These are phyloP conservation scores for Eriocheir sinensis DNA, from an alignment of 1,140 invertebrate species.

Conservation along the genomic window DNA sequence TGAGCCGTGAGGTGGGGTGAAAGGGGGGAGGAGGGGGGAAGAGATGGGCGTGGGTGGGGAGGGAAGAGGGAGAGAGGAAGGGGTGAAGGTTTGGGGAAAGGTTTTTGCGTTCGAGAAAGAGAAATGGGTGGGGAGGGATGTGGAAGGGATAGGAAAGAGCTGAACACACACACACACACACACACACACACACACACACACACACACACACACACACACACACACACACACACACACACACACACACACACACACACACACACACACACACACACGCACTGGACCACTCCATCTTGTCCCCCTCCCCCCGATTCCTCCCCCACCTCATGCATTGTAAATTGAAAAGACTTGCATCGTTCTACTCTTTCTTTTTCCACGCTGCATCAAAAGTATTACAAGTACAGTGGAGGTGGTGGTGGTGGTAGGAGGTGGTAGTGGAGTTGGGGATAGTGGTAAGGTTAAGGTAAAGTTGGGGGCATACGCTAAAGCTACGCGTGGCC, in stretches of 20 bases:
- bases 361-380: background rate
- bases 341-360: background rate
- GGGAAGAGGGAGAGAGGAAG: background rate
- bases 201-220: conserved; percentile 36
- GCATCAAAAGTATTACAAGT: background rate
- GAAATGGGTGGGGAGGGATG: background rate
- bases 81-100: background rate
- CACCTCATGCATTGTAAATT: background rate
- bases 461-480: background rate
- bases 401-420: background rate
- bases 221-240: conserved; percentile 50
- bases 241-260: conserved; percentile 46
- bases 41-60: background rate
- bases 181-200: too few relatives aligned
- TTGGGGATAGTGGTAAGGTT: background rate
- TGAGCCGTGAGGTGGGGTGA: too few relatives aligned
- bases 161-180: background rate
- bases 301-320: background rate
- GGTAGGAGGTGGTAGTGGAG: background rate
- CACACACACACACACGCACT: conserved; percentile 3
- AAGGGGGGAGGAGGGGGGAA: background rate
- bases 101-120: background rate
- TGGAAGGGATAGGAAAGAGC: background rate
- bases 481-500: too few relatives aligned
- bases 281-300: background rate